phyloP scores from a whole-genome alignment of 2,797 vertebrate genomes.

The Heliangelus exortis region DNA sequence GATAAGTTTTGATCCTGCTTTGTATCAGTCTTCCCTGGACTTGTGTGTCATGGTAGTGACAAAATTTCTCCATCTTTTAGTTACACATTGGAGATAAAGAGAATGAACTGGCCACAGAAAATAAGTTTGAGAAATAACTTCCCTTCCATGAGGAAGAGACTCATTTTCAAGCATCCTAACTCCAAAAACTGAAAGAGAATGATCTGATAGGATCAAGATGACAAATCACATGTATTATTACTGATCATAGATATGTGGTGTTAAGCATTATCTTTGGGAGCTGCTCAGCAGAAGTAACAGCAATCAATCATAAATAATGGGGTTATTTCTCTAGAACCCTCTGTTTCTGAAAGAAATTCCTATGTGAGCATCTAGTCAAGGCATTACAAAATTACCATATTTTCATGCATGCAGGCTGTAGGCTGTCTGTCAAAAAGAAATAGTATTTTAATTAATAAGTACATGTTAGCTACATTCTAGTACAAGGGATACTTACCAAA shows the following conservation, averaged over 20 bases:
- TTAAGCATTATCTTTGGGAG: not conserved
- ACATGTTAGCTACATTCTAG: not conserved
- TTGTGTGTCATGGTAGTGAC: not conserved
- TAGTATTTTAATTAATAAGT: not conserved
- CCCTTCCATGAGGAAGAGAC: not conserved
- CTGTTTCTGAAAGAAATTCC: not conserved
- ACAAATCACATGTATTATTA: not conserved
- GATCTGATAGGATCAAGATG: not conserved
- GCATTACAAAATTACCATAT: not conserved
- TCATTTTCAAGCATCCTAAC: not conserved
- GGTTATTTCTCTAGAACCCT: not conserved
- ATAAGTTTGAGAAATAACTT: not conserved
- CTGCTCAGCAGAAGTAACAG: not conserved
- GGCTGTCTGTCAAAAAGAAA: not conserved
- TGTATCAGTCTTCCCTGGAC: not conserved
- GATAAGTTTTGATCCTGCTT: not conserved
- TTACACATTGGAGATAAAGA: not conserved
- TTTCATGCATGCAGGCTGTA: not conserved
- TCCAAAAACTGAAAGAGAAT: not conserved
- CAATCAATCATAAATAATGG: not conserved
- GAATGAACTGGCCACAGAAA: not conserved
- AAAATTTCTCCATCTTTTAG: not conserved
- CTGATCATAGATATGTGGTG: not conserved
- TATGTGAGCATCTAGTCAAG: not conserved
- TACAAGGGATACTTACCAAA: not conserved